Base-by-base conservation (phyloP, 53 echinoderm and acorn worm species). In the Patiria pectinifera region DNA sequence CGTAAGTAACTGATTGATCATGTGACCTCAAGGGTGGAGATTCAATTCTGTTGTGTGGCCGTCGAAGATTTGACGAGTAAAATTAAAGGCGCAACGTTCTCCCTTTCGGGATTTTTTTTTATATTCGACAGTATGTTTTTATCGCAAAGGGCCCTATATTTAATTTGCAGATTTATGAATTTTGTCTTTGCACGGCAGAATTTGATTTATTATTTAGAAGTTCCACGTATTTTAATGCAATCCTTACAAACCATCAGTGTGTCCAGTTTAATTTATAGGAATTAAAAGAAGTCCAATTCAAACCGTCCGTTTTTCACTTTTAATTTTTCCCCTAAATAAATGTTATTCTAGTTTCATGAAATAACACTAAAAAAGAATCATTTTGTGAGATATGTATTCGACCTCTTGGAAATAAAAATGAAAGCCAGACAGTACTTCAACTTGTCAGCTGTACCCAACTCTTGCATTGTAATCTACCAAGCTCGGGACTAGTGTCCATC, bases 1-100 rank as follows among this genome's bases (percentile, higher is more conserved):
- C 74, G 24, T n/a, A 69, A 69, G 69, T 69, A 74, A 74, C 22
- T 23, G 74, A 82, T 82, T 53, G 59, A 82, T 82, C 82, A 80
- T 48, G 80, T 48, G 80, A 45, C 47, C 80, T 76, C 80, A 11
- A 16, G 80, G 48, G 48, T 35, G 48, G 3, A 35, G 35, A 46
- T 45, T 80, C 45, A 80, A 80, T 80, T 80, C 48, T 14, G 80
- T 35, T 21, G 47, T 80, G 26, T 45, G 46, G 10, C 46, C 48
- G 15, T 45, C 12, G 46, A 19, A 35, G 80, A 76, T 11, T 4
- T 5, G 11, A 76, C 26, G 6, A 74, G 15, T 15, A 76, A 22
- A 76, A 76, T 76, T 76, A 43, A 76, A 76, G 76, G 76, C 76
- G 76, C 4, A 2, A 76, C 13, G 21, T 43, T 76, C 13, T n/a